phyloP scores from a whole-genome alignment of 1,140 invertebrate species.

The Neodiprion pinetum region DNA sequence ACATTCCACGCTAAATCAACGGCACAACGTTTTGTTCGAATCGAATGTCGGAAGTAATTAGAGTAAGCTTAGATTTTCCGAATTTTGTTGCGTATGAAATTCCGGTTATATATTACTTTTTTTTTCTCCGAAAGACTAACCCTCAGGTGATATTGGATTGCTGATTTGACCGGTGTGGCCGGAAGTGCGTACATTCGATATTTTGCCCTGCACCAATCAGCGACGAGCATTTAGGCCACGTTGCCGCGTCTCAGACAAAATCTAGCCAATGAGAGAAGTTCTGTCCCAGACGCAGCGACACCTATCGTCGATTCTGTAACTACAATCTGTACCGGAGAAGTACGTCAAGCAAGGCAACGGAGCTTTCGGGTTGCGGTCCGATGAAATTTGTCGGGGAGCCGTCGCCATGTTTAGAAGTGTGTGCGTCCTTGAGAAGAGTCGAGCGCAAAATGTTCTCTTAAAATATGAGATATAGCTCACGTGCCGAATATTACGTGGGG shows the following conservation, averaged over 20 bases:
- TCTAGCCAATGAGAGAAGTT: slow-evolving; percentile 32
- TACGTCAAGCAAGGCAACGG: not conserved
- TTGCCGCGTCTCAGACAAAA: slow-evolving; percentile 35
- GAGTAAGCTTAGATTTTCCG: too few relatives aligned
- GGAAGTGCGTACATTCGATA: slow-evolving; percentile 34
- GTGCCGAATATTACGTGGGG: slow-evolving; percentile 62
- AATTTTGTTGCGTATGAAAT: too few relatives aligned
- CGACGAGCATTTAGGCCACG: slow-evolving; percentile 30
- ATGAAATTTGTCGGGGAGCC: slow-evolving; percentile 32
- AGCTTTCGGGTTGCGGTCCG: slow-evolving; percentile 21
- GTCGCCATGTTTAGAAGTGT: slow-evolving; percentile 68
- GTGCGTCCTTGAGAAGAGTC: slow-evolving; percentile 63
- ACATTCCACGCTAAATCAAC: too few relatives aligned
- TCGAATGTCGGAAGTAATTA: too few relatives aligned
- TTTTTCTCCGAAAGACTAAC: too few relatives aligned
- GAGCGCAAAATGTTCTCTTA: slow-evolving; percentile 59
- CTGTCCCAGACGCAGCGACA: slow-evolving; percentile 36
- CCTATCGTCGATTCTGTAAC: slow-evolving; percentile 34
- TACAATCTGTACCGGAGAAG: not conserved
- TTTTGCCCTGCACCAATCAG: slow-evolving; percentile 37
- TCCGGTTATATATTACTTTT: too few relatives aligned
- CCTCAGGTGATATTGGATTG: slow-evolving; percentile 25
- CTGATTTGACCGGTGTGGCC: slow-evolving; percentile 39
- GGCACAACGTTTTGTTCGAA: too few relatives aligned
- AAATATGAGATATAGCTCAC: slow-evolving; percentile 62